Percentiles rank a stretch among this genome's conserved stretches.
Evolutionary conservation across 2,797 vertebrate species (phyloP).

Genomic region (Brachyrhaphis roseni): DNA sequence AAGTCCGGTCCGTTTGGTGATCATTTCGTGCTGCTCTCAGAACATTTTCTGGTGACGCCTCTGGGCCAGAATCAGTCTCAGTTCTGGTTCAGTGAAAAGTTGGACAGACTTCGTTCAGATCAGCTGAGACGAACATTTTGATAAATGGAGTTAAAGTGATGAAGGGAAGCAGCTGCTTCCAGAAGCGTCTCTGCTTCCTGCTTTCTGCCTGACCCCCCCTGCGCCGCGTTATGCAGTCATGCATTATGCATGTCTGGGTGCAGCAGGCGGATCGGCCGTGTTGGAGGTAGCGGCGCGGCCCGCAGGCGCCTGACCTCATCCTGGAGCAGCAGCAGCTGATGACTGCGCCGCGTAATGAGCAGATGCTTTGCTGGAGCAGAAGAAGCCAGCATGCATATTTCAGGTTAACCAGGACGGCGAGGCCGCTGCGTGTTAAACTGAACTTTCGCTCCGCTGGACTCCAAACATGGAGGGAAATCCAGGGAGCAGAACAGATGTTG

Average conservation of each 20-base stretch:
- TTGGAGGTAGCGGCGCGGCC: conserved; percentile 4
- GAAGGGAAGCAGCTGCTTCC: background rate
- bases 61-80: too few species aligned
- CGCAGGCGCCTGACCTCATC: conserved; percentile 13
- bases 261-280: background rate
- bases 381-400: conserved; percentile 6
- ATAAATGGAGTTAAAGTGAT: too few species aligned
- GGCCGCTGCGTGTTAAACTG: too few species aligned
- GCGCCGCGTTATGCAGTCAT: background rate
- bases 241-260: conserved; percentile 3
- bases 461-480: background rate
- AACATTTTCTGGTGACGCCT: too few species aligned
- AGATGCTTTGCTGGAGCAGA: conserved; percentile 12
- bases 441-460: too few species aligned
- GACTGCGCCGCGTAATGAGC: conserved; percentile 14
- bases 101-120: too few species aligned
- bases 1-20: too few species aligned
- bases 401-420: background rate
- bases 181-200: background rate
- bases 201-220: conserved; percentile 1
- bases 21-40: too few species aligned
- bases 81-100: too few species aligned
- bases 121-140: background rate
- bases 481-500: conserved; percentile 4
- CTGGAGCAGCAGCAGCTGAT: conserved; percentile 19